These are phyloP conservation scores for Stigmatopora argus DNA, from an alignment of 2,113 vertebrate genomes.

Conservation along the genomic window DNA sequence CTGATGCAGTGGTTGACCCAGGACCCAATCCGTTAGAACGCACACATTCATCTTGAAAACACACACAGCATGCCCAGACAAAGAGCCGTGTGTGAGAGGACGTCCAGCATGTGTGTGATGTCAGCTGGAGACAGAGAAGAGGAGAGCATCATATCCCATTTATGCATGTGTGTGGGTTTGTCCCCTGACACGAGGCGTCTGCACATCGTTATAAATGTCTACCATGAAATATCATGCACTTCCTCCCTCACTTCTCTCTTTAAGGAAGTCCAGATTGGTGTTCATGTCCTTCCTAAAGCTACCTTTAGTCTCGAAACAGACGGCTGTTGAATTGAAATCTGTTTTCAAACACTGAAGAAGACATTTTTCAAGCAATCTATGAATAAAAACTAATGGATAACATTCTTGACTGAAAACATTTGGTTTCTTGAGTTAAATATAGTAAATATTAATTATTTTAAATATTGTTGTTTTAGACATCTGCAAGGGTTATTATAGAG, in stretches of 20 bases:
- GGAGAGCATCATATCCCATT: conserved; percentile 62
- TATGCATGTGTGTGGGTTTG: conserved; percentile 51
- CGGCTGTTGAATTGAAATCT: neutral
- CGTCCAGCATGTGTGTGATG: conserved; percentile 67
- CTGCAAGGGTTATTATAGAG: too few species aligned
- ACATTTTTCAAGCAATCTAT: neutral
- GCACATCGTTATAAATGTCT: conserved; percentile 46
- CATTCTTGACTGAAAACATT: neutral
- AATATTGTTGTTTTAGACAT: too few species aligned
- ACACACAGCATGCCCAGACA: conserved; percentile 56
- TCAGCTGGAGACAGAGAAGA: conserved; percentile 65
- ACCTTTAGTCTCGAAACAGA: neutral
- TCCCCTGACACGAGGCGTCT: conserved; percentile 51
- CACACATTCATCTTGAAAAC: conserved; percentile 65
- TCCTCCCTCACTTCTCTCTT: neutral
- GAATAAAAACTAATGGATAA: neutral
- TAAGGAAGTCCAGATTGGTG: neutral
- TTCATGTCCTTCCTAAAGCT: neutral
- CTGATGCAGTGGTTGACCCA: conserved; percentile 66
- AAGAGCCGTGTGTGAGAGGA: conserved; percentile 62
- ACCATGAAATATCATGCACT: conserved; percentile 26
- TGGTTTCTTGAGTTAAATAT: neutral
- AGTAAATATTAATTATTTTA: too few species aligned
- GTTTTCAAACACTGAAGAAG: neutral
- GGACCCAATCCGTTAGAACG: conserved; percentile 58